Percentiles rank a stretch among this genome's conserved stretches.
phyloP scores from a whole-genome alignment of 2,888 invertebrate species.

The Uropetala carovei region DNA sequence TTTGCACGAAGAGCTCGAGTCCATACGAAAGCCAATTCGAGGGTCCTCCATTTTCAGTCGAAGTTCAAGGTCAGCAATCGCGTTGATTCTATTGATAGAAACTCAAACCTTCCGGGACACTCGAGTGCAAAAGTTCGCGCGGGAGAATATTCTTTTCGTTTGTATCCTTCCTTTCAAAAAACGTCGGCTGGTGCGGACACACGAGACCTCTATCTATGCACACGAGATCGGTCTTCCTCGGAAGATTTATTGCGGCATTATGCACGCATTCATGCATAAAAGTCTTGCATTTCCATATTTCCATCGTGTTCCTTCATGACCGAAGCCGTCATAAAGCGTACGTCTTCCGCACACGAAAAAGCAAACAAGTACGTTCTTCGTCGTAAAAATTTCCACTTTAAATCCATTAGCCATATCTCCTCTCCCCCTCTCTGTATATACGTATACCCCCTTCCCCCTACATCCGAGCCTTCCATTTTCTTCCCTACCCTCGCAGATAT shows the following conservation, averaged over 20 bases:
- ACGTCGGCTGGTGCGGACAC: neutral
- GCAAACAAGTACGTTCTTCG: constrained; percentile 51
- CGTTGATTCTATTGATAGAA: neutral
- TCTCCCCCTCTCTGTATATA: too few relatives aligned
- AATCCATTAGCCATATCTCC: constrained; percentile 61
- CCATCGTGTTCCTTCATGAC: constrained; percentile 51
- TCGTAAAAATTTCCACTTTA: constrained; percentile 63
- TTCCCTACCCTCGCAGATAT: neutral
- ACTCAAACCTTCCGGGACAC: neutral
- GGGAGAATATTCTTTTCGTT: neutral
- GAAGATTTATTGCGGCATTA: constrained; percentile 41
- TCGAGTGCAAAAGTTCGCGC: neutral
- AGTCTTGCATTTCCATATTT: constrained; percentile 39
- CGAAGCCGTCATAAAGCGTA: constrained; percentile 55
- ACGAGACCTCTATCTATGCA: neutral
- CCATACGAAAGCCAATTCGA: too few relatives aligned
- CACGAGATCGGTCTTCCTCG: neutral
- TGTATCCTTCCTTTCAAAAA: neutral
- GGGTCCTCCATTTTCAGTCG: too few relatives aligned
- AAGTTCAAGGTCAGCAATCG: too few relatives aligned
- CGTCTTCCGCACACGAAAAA: constrained; percentile 53
- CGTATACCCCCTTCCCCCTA: neutral
- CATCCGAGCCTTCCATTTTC: neutral
- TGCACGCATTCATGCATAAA: constrained; percentile 36
- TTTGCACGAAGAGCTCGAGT: too few relatives aligned